phyloP scores from a whole-genome alignment of 1,140 invertebrate genomes.

The Polypedilum pembai region DNA sequence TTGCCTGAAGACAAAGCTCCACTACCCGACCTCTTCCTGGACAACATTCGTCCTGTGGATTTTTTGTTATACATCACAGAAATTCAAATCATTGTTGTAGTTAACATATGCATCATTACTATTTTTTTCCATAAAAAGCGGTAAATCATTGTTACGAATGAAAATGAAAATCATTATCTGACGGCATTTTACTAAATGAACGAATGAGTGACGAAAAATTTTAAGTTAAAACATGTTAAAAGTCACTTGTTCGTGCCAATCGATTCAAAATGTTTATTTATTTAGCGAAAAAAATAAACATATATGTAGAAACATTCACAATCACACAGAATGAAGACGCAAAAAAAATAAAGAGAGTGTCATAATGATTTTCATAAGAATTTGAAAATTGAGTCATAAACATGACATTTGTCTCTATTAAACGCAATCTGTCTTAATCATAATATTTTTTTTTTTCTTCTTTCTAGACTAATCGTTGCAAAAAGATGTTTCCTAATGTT shows the following conservation, averaged over 20 bases:
- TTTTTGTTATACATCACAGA: conserved; percentile 80
- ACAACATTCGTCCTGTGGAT: conserved; percentile 60
- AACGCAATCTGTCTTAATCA: background rate
- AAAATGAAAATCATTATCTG: too few relatives aligned
- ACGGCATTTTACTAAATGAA: too few relatives aligned
- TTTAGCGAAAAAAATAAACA: too few relatives aligned
- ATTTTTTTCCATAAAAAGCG: conserved; percentile 78
- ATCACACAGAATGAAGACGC: too few relatives aligned
- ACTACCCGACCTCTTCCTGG: conserved; percentile 72
- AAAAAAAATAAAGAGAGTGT: too few relatives aligned
- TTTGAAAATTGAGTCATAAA: too few relatives aligned
- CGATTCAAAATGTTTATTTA: too few relatives aligned
- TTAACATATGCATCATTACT: conserved; percentile 62
- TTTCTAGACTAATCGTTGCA: conserved; percentile 69
- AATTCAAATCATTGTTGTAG: conserved; percentile 74
- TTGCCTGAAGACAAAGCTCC: conserved; percentile 66
- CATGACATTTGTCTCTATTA: background rate
- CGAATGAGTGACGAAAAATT: too few relatives aligned
- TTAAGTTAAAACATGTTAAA: too few relatives aligned
- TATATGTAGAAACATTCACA: too few relatives aligned
- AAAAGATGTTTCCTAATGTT: conserved; percentile 74
- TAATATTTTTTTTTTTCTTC: conserved; percentile 30
- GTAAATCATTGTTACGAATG: conserved; percentile 39
- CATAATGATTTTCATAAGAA: too few relatives aligned
- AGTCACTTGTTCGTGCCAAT: too few relatives aligned